Conservation (phyloP, 2,797 vertebrate genomes). For the Myotis myotis region DNA sequence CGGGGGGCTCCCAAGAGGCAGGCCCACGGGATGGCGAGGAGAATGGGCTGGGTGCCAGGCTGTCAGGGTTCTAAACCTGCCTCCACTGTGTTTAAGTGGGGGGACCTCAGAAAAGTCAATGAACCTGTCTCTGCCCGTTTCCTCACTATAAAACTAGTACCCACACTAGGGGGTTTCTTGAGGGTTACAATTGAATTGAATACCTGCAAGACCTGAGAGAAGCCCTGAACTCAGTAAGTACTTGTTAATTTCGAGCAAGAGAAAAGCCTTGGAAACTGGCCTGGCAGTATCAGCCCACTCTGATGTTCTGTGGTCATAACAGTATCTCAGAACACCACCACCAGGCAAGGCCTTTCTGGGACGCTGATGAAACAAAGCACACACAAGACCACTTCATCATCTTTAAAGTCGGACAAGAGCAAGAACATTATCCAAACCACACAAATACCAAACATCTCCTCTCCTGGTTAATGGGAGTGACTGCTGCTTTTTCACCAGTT, state of each 20-base stretch:
- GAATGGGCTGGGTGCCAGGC: accelerated
- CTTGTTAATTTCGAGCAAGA: background rate
- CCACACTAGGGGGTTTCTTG: background rate
- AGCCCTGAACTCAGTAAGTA: background rate
- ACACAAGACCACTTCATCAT: background rate
- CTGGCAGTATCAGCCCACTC: background rate
- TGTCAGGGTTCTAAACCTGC: background rate
- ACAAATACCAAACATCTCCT: background rate
- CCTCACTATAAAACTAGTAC: background rate
- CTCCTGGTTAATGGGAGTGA: too few species aligned
- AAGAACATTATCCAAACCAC: background rate
- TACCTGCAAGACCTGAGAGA: background rate
- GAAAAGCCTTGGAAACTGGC: background rate
- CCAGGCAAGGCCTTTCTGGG: background rate
- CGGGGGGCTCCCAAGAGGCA: too few species aligned
- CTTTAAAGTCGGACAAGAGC: background rate
- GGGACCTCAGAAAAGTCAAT: background rate
- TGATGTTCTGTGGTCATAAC: background rate
- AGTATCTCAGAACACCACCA: background rate
- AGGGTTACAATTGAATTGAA: background rate
- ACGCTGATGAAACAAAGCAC: background rate
- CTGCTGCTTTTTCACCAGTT: background rate
- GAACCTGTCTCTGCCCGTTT: background rate
- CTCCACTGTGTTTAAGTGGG: background rate
- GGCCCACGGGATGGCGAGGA: too few species aligned